Percentiles rank a stretch among this genome's conserved stretches.
phyloP scores from a whole-genome alignment of 2,113 vertebrate species.

The Prolemur simus region DNA sequence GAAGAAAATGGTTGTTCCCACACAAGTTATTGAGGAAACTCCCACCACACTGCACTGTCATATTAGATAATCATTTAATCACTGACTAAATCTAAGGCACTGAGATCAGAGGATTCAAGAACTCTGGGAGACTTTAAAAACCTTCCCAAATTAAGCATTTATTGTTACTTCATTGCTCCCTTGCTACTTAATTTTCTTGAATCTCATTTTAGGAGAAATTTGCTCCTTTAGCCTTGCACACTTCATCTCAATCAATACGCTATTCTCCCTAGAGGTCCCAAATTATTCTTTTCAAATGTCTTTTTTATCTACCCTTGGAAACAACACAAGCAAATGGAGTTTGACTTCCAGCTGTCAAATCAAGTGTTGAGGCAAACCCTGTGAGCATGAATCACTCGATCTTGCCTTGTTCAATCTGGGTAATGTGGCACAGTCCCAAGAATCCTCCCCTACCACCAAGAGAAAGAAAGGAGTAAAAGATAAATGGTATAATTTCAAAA shows the following conservation, averaged over 20 bases:
- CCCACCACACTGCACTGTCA: background rate
- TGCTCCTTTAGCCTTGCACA: slow-evolving; percentile 56
- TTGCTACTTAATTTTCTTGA: slow-evolving; percentile 68
- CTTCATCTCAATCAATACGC: slow-evolving; percentile 73
- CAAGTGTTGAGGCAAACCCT: slow-evolving; percentile 66
- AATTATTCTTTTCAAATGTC: slow-evolving; percentile 77
- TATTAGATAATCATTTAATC: slow-evolving; percentile 55
- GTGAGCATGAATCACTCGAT: slow-evolving; percentile 51
- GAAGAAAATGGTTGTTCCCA: background rate
- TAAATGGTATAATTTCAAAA: background rate
- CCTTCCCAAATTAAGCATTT: slow-evolving; percentile 67
- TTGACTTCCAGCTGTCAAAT: slow-evolving; percentile 79
- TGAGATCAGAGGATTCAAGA: slow-evolving; percentile 59
- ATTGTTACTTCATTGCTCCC: slow-evolving; percentile 60
- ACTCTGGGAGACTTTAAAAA: slow-evolving; percentile 53
- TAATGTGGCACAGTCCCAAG: slow-evolving; percentile 45
- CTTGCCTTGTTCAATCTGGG: slow-evolving; percentile 63
- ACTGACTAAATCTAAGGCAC: slow-evolving; percentile 37
- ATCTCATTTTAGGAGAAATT: slow-evolving; percentile 70
- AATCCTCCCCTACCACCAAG: background rate
- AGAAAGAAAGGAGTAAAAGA: background rate
- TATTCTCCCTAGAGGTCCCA: slow-evolving; percentile 64
- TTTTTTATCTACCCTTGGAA: slow-evolving; percentile 71
- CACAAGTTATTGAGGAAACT: background rate
- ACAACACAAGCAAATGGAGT: slow-evolving; percentile 76